Evolutionary conservation across 2,797 vertebrate genomes (phyloP).

Genomic region (Alcedo quadribrachys): DNA sequence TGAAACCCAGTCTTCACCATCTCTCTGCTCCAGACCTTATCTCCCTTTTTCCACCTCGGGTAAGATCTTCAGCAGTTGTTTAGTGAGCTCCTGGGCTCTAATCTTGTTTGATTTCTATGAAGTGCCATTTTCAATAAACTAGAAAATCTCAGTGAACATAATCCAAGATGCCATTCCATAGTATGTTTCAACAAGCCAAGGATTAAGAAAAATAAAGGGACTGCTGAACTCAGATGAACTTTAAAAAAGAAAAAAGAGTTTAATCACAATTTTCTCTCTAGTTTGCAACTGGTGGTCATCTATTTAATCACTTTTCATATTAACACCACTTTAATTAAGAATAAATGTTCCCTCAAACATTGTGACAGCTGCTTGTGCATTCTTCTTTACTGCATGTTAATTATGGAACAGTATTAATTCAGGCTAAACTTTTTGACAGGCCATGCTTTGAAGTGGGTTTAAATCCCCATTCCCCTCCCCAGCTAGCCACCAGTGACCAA

Average conservation of each 20-base stretch:
- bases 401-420: neutral
- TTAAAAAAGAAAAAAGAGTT: neutral
- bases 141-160: conserved; percentile 48
- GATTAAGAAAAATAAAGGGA: neutral
- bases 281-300: neutral
- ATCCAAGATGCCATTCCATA: conserved; percentile 35
- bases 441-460: neutral
- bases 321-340: neutral
- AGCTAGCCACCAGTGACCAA: neutral
- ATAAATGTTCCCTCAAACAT: neutral
- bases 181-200: neutral
- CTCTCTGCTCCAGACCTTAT: neutral
- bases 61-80: conserved; percentile 21
- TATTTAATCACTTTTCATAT: neutral
- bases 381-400: neutral
- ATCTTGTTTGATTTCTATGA: conserved; percentile 14
- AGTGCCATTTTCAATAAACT: conserved; percentile 36
- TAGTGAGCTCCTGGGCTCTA: neutral
- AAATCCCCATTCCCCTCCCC: neutral
- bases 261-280: neutral
- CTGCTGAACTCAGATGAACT: neutral
- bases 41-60: neutral
- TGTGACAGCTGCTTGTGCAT: neutral
- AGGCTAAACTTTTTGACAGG: neutral
- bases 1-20: neutral